phyloP scores from a whole-genome alignment of 2,888 invertebrate species.

The Eupeodes latifasciatus region DNA sequence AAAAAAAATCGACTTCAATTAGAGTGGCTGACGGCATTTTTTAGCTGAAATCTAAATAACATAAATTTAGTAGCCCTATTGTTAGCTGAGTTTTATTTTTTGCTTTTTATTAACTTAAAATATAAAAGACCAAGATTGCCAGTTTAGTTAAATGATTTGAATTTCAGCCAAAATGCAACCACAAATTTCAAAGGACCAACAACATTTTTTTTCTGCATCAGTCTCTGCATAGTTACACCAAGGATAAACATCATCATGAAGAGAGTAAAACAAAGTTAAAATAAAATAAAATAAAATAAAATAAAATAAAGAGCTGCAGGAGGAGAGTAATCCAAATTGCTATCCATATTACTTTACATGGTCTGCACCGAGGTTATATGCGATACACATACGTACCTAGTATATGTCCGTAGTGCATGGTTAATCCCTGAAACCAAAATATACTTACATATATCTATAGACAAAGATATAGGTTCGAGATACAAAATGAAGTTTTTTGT shows the following conservation, averaged over 20 bases:
- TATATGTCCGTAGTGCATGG: slow-evolving; percentile 20
- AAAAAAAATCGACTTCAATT: not conserved
- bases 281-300: slow-evolving; percentile 36
- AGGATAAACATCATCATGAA: not conserved
- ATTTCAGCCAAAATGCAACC: slow-evolving; percentile 21
- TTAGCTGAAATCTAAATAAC: not conserved
- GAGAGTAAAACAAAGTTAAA: not conserved
- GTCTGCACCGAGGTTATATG: slow-evolving; percentile 26
- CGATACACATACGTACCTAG: not conserved
- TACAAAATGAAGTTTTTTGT: slow-evolving; percentile 45
- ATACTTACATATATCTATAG: not conserved
- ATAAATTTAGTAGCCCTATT: not conserved
- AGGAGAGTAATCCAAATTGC: slow-evolving; percentile 51
- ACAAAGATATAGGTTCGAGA: slow-evolving; percentile 25
- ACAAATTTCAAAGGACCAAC: slow-evolving; percentile 14
- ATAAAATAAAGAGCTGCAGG: slow-evolving; percentile 43
- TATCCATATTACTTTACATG: slow-evolving; percentile 51
- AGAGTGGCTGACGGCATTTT: not conserved
- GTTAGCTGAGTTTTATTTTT: not conserved
- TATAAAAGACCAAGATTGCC: not conserved
- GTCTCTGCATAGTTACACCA: not conserved
- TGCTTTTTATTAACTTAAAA: not conserved
- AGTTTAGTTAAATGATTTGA: slow-evolving; percentile 28
- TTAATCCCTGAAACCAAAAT: slow-evolving; percentile 27
- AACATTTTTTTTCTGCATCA: not conserved